phyloP scores from a whole-genome alignment of 2,888 invertebrate genomes.

The Anthrax anthrax region DNA sequence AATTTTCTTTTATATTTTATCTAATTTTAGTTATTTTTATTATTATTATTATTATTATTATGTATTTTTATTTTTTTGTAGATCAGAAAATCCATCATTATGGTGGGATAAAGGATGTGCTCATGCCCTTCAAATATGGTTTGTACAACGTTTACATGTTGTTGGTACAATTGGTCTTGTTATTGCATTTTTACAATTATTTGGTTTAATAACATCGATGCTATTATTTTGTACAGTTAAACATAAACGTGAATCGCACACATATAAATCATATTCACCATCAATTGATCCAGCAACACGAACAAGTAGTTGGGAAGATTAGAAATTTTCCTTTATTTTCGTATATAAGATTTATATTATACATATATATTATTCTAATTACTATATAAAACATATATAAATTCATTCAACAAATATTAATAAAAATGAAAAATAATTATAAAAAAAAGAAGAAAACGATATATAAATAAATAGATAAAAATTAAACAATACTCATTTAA shows the following conservation, averaged over 20 bases:
- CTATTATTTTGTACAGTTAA: slow-evolving; percentile 58
- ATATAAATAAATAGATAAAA: no score
- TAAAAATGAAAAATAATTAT: no score
- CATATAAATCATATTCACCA: slow-evolving; percentile 52
- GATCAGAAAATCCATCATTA: slow-evolving; percentile 37
- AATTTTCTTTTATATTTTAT: no score
- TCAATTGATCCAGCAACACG: slow-evolving; percentile 34
- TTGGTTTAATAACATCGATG: slow-evolving; percentile 62
- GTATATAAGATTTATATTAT: no score
- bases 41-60: not conserved
- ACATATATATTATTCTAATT: no score
- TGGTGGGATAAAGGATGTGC: slow-evolving; percentile 63
- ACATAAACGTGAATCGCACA: slow-evolving; percentile 50
- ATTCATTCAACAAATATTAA: no score
- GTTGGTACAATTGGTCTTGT: slow-evolving; percentile 64
- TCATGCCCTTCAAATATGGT: slow-evolving; percentile 58
- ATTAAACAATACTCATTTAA: no score
- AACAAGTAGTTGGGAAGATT: slow-evolving; percentile 34
- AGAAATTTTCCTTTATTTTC: no score
- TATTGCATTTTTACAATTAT: slow-evolving; percentile 64
- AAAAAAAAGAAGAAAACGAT: no score
- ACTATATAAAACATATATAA: no score
- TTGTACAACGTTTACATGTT: slow-evolving; percentile 60
- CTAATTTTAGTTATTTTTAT: not conserved
- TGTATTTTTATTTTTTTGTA: slow-evolving; percentile 12